Evolutionary conservation across 2,113 vertebrate species (phyloP), one percentile per base, ranked within the genome.

Genomic region (Pitta sordida): DNA sequence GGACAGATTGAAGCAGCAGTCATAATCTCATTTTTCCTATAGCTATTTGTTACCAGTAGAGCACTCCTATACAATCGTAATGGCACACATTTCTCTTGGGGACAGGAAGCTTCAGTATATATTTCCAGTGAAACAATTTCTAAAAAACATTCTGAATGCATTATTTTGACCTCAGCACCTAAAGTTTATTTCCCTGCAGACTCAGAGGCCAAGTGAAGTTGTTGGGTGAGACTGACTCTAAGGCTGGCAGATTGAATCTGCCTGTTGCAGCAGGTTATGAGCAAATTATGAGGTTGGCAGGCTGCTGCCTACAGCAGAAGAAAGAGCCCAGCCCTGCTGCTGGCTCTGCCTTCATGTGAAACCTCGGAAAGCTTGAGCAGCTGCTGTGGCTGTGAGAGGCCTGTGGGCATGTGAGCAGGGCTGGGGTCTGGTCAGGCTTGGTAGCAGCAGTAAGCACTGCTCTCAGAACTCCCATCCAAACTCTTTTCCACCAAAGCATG

Each of bases 371-470:
- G 41, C 44, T 51, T 8, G 29, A 53, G 37, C 2, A 30, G 67
- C 53, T 88, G 81, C 62, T 60, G 41, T 39, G 53, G 71, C 83
- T 67, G 51, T 7, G 8, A 52, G 39, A 84, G 19, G 41, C 80
- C 36, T 4, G 15, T 58, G 30, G 64, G 17, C 0, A 1, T 0
- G 0, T 55, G 48, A 44, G 39, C 36, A 62, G 79, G 24, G 41
- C 0, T 83, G 41, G 79, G 53, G 37, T n/a, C 22, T 10, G 26
- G 37, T 65, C 46, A 77, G 18, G 13, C 37, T 65, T 30, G 26
- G 88, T 49, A 30, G 26, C 67, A 87, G 83, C 69, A 62, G 43
- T 11, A 10, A 2, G 19, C 43, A 30, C 30, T 4, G 21, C 32
- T 87, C 82, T 85, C 58, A 83, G 1, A 48, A 46, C 22, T 83